Conservation (phyloP, 2,797 vertebrate genomes). For the Pseudochromis fuscus region DNA sequence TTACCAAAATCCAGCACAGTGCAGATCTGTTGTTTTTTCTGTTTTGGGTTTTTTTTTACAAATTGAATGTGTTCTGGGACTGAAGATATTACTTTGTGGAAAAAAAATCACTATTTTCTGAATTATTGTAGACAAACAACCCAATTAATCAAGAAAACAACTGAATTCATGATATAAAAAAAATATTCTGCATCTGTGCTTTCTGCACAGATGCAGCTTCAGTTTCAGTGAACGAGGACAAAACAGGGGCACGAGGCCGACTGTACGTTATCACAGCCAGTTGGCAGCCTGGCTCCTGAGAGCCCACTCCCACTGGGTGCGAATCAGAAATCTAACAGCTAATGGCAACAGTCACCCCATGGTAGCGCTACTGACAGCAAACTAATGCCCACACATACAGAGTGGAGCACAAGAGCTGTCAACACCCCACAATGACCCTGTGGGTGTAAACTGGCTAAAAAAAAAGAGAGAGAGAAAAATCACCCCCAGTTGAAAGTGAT, state of each 20-base stretch:
- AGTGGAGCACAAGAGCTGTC: constrained; percentile 69
- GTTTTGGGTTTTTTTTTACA: neutral
- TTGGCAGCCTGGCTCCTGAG: constrained; percentile 61
- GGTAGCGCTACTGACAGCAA: constrained; percentile 65
- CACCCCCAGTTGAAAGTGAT: constrained; percentile 40
- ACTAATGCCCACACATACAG: constrained; percentile 75
- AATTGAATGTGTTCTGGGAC: neutral
- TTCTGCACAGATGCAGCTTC: neutral
- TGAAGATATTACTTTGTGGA: too few species aligned
- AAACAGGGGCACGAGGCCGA: constrained; percentile 27
- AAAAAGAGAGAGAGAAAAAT: constrained; percentile 37
- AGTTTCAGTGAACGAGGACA: constrained; percentile 29
- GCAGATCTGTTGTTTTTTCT: neutral
- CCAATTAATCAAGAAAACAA: neutral
- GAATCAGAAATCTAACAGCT: constrained; percentile 77
- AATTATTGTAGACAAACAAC: neutral
- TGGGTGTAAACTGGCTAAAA: constrained; percentile 54
- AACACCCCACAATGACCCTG: constrained; percentile 67
- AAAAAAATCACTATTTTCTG: neutral
- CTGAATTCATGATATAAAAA: neutral
- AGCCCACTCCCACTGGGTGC: constrained; percentile 68
- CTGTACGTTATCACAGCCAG: constrained; percentile 39
- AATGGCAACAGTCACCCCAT: constrained; percentile 73
- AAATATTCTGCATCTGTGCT: constrained; percentile 2
- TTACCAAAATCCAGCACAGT: neutral